Percentiles rank a stretch among this genome's conserved stretches.
phyloP scores from a whole-genome alignment of 2,888 invertebrate genomes.

The Silvanus unidentatus region DNA sequence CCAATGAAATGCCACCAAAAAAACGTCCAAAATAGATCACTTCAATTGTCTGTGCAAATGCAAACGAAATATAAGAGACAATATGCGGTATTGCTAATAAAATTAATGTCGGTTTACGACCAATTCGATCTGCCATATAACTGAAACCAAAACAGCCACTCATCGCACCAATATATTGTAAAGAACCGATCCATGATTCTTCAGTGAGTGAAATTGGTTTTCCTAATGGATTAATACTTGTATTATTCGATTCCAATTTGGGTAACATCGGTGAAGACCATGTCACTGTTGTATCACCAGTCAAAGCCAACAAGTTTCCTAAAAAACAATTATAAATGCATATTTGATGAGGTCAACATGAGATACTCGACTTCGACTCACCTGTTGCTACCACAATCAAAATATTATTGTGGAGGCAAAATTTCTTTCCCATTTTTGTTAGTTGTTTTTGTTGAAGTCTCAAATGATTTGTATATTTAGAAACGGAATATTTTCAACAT shows the following conservation, averaged over 20 bases:
- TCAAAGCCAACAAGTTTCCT: constrained; percentile 46
- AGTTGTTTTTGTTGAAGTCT: too few species aligned
- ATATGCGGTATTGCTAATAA: constrained; percentile 59
- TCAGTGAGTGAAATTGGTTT: constrained; percentile 36
- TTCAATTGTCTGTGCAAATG: constrained; percentile 19
- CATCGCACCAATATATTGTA: constrained; percentile 46
- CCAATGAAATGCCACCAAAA: constrained; percentile 59
- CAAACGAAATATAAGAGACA: constrained; percentile 40
- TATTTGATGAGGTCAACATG: too few species aligned
- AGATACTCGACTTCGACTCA: too few species aligned
- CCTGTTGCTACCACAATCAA: too few species aligned
- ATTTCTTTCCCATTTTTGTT: too few species aligned
- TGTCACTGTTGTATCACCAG: constrained; percentile 43
- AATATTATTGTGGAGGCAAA: too few species aligned
- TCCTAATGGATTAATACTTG: constrained; percentile 34
- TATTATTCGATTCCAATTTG: constrained; percentile 22
- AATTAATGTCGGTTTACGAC: constrained; percentile 63
- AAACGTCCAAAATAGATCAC: constrained; percentile 50
- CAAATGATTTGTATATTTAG: too few species aligned
- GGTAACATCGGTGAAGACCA: constrained; percentile 41
- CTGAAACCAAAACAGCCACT: constrained; percentile 65
- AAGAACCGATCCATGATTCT: constrained; percentile 49
- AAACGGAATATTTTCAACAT: too few species aligned
- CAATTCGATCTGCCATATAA: constrained; percentile 56
- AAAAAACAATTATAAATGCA: constrained; percentile 12